A percentile compares a stretch with the other conserved stretches of the same genome.
phyloP scores from a whole-genome alignment of 2,113 vertebrate species.

The Gallinago paraguaiae region DNA sequence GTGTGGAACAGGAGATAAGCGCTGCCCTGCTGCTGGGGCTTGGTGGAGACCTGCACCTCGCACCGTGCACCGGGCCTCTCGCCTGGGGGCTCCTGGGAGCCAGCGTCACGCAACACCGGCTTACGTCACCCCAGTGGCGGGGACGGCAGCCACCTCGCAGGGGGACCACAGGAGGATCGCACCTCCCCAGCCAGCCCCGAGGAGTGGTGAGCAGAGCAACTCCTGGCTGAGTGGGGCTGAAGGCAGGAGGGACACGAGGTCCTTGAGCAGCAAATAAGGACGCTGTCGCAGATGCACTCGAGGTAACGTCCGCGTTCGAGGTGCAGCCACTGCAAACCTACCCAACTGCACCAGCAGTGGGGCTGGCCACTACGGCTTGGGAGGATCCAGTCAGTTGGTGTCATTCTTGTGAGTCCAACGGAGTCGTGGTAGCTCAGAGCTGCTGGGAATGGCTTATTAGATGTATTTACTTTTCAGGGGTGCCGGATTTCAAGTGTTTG shows the following conservation, averaged over 20 bases:
- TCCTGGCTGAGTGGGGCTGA: accelerated
- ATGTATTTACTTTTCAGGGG: neutral
- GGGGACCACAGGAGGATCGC: neutral
- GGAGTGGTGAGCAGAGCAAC: accelerated
- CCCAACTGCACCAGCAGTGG: no score
- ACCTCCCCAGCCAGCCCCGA: accelerated
- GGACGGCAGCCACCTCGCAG: accelerated
- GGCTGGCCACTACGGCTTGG: neutral
- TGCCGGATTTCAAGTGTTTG: neutral
- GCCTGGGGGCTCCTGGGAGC: neutral
- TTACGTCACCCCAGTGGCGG: neutral
- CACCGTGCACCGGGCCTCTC: accelerated
- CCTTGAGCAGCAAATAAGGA: accelerated
- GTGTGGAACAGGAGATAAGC: neutral
- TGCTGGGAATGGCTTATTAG: neutral
- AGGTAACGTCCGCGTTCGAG: accelerated
- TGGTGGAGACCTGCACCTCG: accelerated
- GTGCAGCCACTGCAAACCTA: neutral
- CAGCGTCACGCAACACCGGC: accelerated
- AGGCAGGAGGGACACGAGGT: neutral
- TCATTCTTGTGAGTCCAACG: accelerated
- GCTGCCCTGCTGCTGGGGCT: neutral
- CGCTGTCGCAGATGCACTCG: accelerated
- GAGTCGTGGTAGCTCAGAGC: neutral
- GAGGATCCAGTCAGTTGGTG: accelerated